Conservation (phyloP, 2,113 vertebrate genomes). For the Mesoclemmys tuberculata region DNA sequence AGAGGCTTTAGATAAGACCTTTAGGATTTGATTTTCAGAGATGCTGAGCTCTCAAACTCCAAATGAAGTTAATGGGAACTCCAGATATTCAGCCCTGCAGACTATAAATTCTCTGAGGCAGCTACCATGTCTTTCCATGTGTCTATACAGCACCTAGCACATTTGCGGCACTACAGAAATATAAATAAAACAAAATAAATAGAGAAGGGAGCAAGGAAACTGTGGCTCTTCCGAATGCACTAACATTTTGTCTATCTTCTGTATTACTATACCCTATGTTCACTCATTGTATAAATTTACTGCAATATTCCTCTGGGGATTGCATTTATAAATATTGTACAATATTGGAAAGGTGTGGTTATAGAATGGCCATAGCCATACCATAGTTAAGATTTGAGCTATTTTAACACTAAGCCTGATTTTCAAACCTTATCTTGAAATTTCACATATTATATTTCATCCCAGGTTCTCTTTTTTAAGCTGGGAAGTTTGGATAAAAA, state of each 20-base stretch:
- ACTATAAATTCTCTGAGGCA: background rate
- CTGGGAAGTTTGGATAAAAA: background rate
- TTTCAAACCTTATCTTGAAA: background rate
- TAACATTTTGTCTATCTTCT: background rate
- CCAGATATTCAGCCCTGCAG: constrained; percentile 27
- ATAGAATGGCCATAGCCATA: background rate
- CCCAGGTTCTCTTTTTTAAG: background rate
- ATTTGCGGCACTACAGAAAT: background rate
- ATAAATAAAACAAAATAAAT: background rate
- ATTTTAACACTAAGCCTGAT: background rate
- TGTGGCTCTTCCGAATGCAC: too few relatives aligned
- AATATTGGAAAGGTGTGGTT: background rate
- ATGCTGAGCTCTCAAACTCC: constrained; percentile 56
- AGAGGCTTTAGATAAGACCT: constrained; percentile 66
- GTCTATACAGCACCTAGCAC: background rate
- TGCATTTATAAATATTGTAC: too few relatives aligned
- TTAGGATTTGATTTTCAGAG: constrained; percentile 34
- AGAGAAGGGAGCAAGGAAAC: too few relatives aligned
- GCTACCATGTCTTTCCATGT: background rate
- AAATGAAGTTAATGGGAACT: constrained; percentile 53
- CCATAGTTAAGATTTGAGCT: background rate
- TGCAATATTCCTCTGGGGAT: background rate
- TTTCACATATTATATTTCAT: background rate
- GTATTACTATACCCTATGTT: background rate
- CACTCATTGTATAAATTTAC: background rate